These are phyloP conservation scores for Drosophila meridionalis DNA, from an alignment of 2,888 invertebrate genomes.

Conservation along the genomic window DNA sequence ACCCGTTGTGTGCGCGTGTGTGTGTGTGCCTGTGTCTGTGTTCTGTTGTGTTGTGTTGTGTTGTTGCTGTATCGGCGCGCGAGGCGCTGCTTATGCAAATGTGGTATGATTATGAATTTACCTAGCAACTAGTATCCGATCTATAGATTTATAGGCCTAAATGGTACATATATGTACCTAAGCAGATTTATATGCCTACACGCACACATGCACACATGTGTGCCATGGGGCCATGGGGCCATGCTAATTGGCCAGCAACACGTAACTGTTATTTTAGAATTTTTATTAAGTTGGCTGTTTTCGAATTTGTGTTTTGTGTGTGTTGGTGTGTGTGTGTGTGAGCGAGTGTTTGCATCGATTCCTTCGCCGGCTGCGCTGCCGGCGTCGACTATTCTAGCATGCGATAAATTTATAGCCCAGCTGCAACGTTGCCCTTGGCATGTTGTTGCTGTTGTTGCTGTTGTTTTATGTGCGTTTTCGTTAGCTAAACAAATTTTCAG, in stretches of 20 bases:
- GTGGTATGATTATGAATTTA: constrained; percentile 61
- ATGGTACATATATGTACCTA: neutral
- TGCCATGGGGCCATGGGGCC: constrained; percentile 8
- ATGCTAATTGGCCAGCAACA: constrained; percentile 53
- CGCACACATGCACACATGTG: neutral
- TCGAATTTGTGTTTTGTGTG: neutral
- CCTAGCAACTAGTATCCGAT: constrained; percentile 52
- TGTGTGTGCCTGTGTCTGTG: constrained; percentile 29
- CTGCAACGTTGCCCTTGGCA: constrained; percentile 35
- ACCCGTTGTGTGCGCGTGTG: neutral
- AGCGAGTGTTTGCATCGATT: constrained; percentile 22
- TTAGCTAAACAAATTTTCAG: constrained; percentile 48
- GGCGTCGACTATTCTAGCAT: constrained; percentile 40
- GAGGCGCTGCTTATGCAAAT: constrained; percentile 73
- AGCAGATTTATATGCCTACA: neutral
- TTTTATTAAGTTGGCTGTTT: constrained; percentile 11
- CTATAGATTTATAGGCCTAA: constrained; percentile 27
- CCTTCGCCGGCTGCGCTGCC: constrained; percentile 22
- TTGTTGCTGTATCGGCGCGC: constrained; percentile 55
- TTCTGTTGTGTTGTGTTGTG: constrained; percentile 20
- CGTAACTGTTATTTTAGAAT: constrained; percentile 40
- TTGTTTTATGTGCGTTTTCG: constrained; percentile 23
- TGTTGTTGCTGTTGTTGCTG: constrained; percentile 10
- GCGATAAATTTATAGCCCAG: constrained; percentile 37
- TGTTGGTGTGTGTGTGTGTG: neutral